A percentile compares a stretch with the other conserved stretches of the same genome.
phyloP scores from a whole-genome alignment of 2,797 vertebrate genomes.

The Martes flavigula region DNA sequence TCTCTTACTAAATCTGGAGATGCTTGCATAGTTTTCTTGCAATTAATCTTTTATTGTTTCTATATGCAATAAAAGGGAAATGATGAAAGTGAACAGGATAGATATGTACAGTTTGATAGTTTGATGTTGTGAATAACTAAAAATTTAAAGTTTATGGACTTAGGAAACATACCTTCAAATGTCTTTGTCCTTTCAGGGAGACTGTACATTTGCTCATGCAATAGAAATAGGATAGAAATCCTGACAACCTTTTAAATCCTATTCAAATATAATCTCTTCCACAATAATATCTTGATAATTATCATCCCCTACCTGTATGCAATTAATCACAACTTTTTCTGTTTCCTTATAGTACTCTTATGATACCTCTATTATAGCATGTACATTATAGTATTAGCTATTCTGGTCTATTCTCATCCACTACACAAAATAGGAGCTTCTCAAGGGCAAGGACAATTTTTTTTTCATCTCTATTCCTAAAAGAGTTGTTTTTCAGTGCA shows the following conservation, averaged over 20 bases:
- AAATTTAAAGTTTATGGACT: neutral
- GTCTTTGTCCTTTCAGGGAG: neutral
- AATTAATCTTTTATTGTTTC: neutral
- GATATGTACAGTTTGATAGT: neutral
- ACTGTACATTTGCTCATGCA: neutral
- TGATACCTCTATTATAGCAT: too few species aligned
- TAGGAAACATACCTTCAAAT: neutral
- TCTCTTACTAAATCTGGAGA: neutral
- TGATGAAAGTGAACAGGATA: neutral
- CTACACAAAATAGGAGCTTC: neutral
- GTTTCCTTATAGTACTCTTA: neutral
- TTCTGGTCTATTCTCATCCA: neutral
- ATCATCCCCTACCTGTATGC: neutral
- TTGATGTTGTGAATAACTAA: neutral
- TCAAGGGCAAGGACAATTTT: slow-evolving; percentile 8
- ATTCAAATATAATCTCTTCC: neutral
- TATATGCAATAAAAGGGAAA: neutral
- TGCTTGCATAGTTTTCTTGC: neutral
- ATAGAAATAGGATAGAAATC: neutral
- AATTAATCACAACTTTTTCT: neutral
- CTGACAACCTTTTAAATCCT: neutral
- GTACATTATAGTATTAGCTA: neutral
- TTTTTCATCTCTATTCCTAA: neutral
- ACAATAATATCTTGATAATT: neutral
- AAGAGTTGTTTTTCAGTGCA: neutral